These are phyloP conservation scores for Mimas tiliae DNA, from an alignment of 2,888 invertebrate species.

Conservation along the genomic window DNA sequence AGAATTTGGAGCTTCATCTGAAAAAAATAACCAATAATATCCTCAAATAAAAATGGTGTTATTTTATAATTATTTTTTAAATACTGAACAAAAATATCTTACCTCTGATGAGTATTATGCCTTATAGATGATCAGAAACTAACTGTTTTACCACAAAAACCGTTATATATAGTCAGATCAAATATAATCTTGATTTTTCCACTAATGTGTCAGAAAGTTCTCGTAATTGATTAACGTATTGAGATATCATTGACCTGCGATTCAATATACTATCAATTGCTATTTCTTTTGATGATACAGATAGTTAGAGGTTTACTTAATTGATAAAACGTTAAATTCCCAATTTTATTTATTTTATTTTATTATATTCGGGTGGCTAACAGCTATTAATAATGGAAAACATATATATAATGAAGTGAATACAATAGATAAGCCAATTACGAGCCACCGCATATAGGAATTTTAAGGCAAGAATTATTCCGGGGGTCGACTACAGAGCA, in stretches of 20 bases:
- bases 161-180: background rate
- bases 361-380: too few species aligned
- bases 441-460: too few species aligned
- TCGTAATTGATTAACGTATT: background rate
- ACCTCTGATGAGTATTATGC: background rate
- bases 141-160: background rate
- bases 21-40: background rate
- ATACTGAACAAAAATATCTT: background rate
- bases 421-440: too few species aligned
- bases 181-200: background rate
- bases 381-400: too few species aligned
- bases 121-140: background rate
- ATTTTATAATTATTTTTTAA: background rate
- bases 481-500: too few species aligned
- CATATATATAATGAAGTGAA: too few species aligned
- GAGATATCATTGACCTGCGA: background rate
- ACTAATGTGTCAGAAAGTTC: background rate
- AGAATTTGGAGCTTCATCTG: constrained; percentile 13
- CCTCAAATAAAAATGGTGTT: background rate
- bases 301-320: background rate
- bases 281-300: background rate
- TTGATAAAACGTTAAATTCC: too few species aligned
- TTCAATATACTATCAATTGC: background rate
- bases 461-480: too few species aligned
- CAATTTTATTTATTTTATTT: too few species aligned